Evolutionary conservation across 2,797 vertebrate species (phyloP).

Genomic region (Eulemur rubriventer): DNA sequence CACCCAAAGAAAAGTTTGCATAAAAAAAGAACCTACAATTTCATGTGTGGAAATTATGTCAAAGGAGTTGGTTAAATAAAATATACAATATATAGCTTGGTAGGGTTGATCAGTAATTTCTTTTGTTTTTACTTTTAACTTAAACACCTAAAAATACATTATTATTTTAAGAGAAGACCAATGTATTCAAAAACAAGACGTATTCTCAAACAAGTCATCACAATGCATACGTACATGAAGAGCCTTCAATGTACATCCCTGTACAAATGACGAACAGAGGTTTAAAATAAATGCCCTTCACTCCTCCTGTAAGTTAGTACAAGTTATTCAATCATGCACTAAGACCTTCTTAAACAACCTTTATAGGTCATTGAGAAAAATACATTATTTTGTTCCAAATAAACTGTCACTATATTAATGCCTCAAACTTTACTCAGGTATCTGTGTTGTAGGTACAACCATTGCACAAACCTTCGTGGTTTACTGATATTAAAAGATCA

Average conservation of each 20-base stretch:
- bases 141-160: slow-evolving; percentile 24
- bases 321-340: slow-evolving; percentile 61
- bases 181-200: background rate
- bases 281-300: slow-evolving; percentile 67
- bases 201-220: background rate
- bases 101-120: background rate
- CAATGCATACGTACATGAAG: background rate
- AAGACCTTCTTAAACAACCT: slow-evolving; percentile 70
- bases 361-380: slow-evolving; percentile 73
- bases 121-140: background rate
- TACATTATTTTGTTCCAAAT: slow-evolving; percentile 19
- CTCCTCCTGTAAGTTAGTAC: slow-evolving; percentile 68
- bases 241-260: background rate
- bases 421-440: slow-evolving; percentile 26
- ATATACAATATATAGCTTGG: background rate
- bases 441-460: background rate
- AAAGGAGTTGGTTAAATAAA: background rate
- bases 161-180: background rate
- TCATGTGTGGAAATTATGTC: background rate
- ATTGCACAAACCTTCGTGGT: background rate
- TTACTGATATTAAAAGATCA: slow-evolving; percentile 56
- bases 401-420: background rate
- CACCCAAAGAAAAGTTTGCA: slow-evolving; percentile 9
- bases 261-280: background rate
- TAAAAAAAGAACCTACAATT: background rate